These are phyloP conservation scores for Pandion haliaetus DNA, from an alignment of 2,113 vertebrate genomes.

Conservation along the genomic window DNA sequence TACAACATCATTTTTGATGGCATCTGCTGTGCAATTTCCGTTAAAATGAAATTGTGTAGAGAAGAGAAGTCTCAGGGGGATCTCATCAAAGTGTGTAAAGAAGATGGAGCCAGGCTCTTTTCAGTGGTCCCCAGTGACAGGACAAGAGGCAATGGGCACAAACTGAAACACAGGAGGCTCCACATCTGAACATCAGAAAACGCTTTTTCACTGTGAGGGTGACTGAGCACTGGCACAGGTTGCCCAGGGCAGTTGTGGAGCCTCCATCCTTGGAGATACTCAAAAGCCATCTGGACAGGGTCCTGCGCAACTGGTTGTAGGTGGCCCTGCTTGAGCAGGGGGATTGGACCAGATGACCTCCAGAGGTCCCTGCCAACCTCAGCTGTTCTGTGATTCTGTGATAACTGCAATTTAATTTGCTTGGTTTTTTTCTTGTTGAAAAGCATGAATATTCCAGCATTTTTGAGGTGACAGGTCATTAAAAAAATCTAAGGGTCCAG, in stretches of 20 bases:
- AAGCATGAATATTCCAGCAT: neutral
- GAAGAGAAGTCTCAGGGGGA: neutral
- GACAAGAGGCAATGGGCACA: neutral
- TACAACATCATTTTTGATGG: neutral
- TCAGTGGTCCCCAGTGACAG: neutral
- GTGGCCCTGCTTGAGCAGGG: neutral
- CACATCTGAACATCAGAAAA: neutral
- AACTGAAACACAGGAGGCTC: neutral
- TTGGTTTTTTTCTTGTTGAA: neutral
- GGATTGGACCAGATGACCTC: neutral
- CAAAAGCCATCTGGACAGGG: accelerated
- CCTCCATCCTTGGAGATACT: neutral
- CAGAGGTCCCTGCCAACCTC: neutral
- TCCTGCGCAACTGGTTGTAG: neutral
- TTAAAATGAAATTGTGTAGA: neutral
- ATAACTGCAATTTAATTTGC: neutral
- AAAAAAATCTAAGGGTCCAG: neutral
- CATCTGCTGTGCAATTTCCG: neutral
- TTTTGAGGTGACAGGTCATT: neutral
- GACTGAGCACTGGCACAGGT: neutral
- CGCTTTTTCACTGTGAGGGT: neutral
- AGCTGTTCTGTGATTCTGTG: neutral
- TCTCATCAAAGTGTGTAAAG: neutral
- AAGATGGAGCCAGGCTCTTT: neutral
- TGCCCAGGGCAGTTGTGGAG: neutral